Percentiles rank a stretch among this genome's conserved stretches.
These are phyloP conservation scores for Paracyprichromis sp. DNA, from an alignment of 2,113 vertebrate species.

Conservation along the genomic window DNA sequence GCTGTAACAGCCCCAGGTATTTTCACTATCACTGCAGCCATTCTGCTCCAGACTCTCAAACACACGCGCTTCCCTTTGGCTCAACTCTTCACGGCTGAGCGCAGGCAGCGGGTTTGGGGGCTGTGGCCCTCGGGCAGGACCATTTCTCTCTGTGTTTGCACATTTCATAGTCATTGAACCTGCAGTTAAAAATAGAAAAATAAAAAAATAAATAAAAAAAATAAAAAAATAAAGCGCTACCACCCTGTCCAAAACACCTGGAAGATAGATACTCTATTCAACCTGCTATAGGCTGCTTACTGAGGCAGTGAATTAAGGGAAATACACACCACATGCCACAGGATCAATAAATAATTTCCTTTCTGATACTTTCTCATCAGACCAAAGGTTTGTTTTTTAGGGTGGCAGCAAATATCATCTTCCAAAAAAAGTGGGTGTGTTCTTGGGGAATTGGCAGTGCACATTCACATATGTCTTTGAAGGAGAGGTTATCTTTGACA, in stretches of 20 bases:
- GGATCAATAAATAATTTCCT: slow-evolving; percentile 65
- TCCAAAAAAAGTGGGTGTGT: background rate
- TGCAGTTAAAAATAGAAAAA: slow-evolving; percentile 65
- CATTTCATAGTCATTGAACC: slow-evolving; percentile 69
- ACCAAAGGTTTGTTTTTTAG: background rate
- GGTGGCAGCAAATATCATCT: slow-evolving; percentile 7
- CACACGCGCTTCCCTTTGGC: background rate
- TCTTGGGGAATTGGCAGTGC: background rate
- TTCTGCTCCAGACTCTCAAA: background rate
- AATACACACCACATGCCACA: slow-evolving; percentile 36
- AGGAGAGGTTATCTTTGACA: background rate
- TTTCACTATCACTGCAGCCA: slow-evolving; percentile 27
- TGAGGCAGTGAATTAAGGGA: slow-evolving; percentile 29
- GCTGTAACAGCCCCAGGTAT: slow-evolving; percentile 31
- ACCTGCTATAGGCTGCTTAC: slow-evolving; percentile 37
- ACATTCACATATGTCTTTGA: background rate
- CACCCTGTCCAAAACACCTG: background rate
- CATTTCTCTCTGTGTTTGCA: slow-evolving; percentile 63
- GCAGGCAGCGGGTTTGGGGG: slow-evolving; percentile 29
- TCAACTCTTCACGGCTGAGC: slow-evolving; percentile 49
- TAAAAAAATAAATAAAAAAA: background rate
- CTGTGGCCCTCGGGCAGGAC: slow-evolving; percentile 43
- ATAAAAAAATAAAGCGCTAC: background rate
- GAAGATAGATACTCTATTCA: slow-evolving; percentile 44
- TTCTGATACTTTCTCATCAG: slow-evolving; percentile 38